Evolutionary conservation across 2,797 vertebrate species (phyloP), one percentile per base, ranked within the genome.

Genomic region (Macropodus opercularis): DNA sequence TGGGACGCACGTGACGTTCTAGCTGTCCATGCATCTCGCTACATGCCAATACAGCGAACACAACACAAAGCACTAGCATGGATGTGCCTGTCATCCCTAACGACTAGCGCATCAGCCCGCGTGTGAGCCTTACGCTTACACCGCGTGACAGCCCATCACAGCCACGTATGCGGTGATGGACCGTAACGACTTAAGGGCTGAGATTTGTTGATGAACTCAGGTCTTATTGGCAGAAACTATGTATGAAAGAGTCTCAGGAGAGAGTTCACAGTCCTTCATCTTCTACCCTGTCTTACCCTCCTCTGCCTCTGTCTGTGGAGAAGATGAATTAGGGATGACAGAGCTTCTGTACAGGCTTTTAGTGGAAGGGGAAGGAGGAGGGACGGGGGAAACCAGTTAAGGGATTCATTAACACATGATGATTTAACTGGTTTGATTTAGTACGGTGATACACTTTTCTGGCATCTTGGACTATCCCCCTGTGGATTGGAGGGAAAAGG

Each of bases 351-450:
- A 39, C 55, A 36, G 75, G 79, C 74, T 83, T 86, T 88, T 81
- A 79, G 79, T 44, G 75, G 61, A 66, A 71, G 47, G 55, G 67
- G 64, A 61, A 72, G 54, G 55, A 41, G 31, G 58, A 54, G 32
- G 70, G 67, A 54, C 34, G 65, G 46, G 38, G 39, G 77, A 72
- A 66, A 73, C 21, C 46, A 79, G 79, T 86, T 85, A 81, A 88
- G 70, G 17, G 79, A 80, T 64, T 87, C 86, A 88, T 90, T 84
- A 90, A 82, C 86, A 79, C 75, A 47, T 81, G 81, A 87, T 85
- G 79, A 82, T 88, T 85, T 85, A 86, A 85, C 81, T 48, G 72
- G 68, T 87, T 77, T 85, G 88, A 90, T 89, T 86, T 87, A 84
- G 75, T 79, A 75, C 69, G 14, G 19, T 12, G 59, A 63, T 59